Evolutionary conservation across 2,888 invertebrate species (phyloP).

Genomic region (Leptopilina syphax): DNA sequence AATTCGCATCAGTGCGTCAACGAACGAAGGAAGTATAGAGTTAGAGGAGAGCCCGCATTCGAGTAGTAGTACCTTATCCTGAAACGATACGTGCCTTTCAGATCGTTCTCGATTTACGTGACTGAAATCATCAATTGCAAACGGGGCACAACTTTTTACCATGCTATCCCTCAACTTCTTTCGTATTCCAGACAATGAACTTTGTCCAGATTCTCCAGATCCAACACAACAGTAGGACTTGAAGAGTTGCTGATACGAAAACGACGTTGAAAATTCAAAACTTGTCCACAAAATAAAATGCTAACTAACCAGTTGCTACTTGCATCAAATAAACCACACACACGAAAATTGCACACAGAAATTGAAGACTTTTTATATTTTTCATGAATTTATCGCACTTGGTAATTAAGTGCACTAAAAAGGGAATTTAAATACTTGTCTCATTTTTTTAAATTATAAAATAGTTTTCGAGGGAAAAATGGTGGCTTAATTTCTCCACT

Average conservation of each 20-base stretch:
- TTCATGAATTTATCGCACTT: no score
- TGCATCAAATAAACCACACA: background rate
- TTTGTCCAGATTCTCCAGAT: slow-evolving; percentile 37
- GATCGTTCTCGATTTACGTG: slow-evolving; percentile 31
- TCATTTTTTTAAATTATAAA: no score
- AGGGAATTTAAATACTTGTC: no score
- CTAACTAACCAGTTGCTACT: slow-evolving; percentile 5
- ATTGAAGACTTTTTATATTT: no score
- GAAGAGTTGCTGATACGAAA: slow-evolving; percentile 31
- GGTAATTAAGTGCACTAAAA: no score
- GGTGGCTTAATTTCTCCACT: no score
- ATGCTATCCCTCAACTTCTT: slow-evolving; percentile 21
- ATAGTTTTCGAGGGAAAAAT: no score
- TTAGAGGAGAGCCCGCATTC: background rate
- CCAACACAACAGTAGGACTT: slow-evolving; percentile 7
- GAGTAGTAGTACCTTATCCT: slow-evolving; percentile 32
- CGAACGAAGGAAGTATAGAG: slow-evolving; percentile 20
- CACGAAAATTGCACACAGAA: no score
- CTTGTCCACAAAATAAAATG: slow-evolving; percentile 25
- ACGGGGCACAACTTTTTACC: slow-evolving; percentile 12
- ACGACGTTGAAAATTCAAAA: slow-evolving; percentile 23
- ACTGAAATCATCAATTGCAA: slow-evolving; percentile 16
- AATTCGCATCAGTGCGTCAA: slow-evolving; percentile 38
- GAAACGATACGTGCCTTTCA: slow-evolving; percentile 29
- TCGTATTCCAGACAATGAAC: slow-evolving; percentile 34